Evolutionary conservation across 2,797 vertebrate genomes (phyloP).

Genomic region (Macroramphosus scolopax): DNA sequence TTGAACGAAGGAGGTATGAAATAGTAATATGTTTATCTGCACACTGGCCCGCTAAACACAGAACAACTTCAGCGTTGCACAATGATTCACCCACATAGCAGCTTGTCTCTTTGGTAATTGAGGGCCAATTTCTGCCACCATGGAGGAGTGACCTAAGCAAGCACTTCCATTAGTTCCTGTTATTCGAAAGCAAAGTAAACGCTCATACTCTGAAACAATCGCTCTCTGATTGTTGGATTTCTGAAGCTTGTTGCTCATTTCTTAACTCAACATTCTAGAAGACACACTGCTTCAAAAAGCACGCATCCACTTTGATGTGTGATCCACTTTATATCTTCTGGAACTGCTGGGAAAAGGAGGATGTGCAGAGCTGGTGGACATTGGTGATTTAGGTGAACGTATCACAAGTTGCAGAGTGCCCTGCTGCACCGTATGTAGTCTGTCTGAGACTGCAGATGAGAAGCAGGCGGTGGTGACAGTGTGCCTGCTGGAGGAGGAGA

Average conservation of each 20-base stretch:
- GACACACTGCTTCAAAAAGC: not conserved
- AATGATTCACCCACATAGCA: conserved; percentile 33
- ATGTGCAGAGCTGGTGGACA: conserved; percentile 24
- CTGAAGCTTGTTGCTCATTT: conserved; percentile 3
- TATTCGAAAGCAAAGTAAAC: not conserved
- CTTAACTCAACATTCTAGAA: conserved; percentile 20
- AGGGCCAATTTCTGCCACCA: conserved; percentile 1
- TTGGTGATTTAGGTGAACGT: conserved; percentile 28
- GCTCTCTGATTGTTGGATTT: not conserved
- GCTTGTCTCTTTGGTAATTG: conserved; percentile 6
- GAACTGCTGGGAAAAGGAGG: conserved; percentile 4
- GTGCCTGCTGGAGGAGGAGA: conserved; percentile 18
- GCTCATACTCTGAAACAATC: too few species aligned
- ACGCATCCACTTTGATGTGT: conserved; percentile 10
- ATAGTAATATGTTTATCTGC: conserved; percentile 52
- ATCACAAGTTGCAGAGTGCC: conserved; percentile 5
- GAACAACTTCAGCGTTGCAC: not conserved
- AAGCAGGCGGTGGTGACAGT: conserved; percentile 20
- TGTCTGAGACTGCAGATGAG: conserved; percentile 56
- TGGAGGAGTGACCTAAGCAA: not conserved
- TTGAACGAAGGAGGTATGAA: conserved; percentile 57
- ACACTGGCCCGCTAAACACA: conserved; percentile 3
- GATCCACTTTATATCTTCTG: conserved; percentile 8
- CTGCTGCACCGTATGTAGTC: conserved; percentile 30
- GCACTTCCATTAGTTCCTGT: not conserved